Conservation (phyloP, 2,797 vertebrate species). For the Micromesistius poutassou region DNA sequence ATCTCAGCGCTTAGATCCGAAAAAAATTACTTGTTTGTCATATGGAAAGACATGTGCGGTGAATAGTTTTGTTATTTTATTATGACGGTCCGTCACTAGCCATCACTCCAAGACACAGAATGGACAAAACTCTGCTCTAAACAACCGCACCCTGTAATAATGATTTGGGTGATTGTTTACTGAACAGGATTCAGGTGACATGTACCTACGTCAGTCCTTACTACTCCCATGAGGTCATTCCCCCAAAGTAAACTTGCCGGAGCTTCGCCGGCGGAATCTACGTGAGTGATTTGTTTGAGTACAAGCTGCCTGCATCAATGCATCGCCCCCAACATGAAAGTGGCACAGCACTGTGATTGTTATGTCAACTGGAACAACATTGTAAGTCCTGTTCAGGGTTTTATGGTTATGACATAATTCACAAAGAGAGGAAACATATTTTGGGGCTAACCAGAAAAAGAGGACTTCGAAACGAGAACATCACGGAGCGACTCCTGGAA, state of each 20-base stretch:
- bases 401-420: constrained; percentile 61
- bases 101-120: constrained; percentile 43
- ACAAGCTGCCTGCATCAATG: constrained; percentile 13
- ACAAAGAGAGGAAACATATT: constrained; percentile 44
- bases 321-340: constrained; percentile 27
- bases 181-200: constrained; percentile 39
- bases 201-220: constrained; percentile 31
- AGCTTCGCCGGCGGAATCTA: constrained; percentile 13
- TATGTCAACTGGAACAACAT: constrained; percentile 63
- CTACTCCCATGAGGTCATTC: constrained; percentile 16
- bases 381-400: constrained; percentile 48
- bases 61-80: constrained; percentile 42
- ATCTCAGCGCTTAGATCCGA: constrained; percentile 36
- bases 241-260: constrained; percentile 35
- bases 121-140: constrained; percentile 25
- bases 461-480: constrained; percentile 27
- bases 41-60: constrained; percentile 49
- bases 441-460: constrained; percentile 23
- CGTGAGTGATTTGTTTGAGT: constrained; percentile 25
- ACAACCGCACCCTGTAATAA: constrained; percentile 48
- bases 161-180: constrained; percentile 50
- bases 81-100: constrained; percentile 33
- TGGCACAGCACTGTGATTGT: constrained; percentile 49
- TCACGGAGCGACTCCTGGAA: constrained; percentile 55
- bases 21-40: constrained; percentile 51